A percentile compares a stretch with the other conserved stretches of the same genome.
These are phyloP conservation scores for Dreissena polymorpha DNA, from an alignment of 1,140 invertebrate genomes.

Conservation along the genomic window DNA sequence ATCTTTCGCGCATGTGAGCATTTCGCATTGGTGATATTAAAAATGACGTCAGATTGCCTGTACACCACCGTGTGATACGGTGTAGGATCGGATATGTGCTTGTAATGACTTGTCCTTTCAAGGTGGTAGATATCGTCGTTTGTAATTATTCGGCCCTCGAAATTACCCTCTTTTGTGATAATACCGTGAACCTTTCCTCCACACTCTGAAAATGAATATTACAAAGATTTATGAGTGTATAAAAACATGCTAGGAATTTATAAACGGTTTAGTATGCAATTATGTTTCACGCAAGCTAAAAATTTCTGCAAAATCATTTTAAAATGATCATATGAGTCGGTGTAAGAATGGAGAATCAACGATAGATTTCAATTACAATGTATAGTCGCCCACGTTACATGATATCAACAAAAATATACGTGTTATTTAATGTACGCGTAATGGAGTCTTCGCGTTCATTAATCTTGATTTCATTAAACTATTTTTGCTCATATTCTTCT, in stretches of 20 bases:
- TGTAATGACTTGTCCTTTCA: slow-evolving; percentile 90
- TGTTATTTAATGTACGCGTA: too few species aligned
- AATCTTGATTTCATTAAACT: too few species aligned
- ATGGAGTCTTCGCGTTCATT: too few species aligned
- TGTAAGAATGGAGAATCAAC: slow-evolving; percentile 1
- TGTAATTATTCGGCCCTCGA: slow-evolving; percentile 93
- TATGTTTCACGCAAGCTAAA: slow-evolving; percentile 5
- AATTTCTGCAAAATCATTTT: not conserved
- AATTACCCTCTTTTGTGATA: slow-evolving; percentile 91
- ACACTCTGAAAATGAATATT: slow-evolving; percentile 86
- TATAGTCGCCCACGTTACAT: not conserved
- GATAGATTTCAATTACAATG: not conserved
- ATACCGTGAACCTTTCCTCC: slow-evolving; percentile 91
- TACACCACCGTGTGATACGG: slow-evolving; percentile 91
- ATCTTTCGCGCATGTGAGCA: slow-evolving; percentile 21
- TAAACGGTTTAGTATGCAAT: slow-evolving; percentile 51
- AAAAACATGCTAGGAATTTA: slow-evolving; percentile 70
- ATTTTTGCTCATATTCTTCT: not conserved
- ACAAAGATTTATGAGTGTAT: not conserved
- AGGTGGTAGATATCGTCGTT: slow-evolving; percentile 90
- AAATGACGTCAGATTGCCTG: slow-evolving; percentile 87
- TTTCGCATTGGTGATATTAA: not conserved
- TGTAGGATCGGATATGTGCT: slow-evolving; percentile 35
- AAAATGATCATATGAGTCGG: slow-evolving; percentile 82
- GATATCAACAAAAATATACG: too few species aligned